Evolutionary conservation across 2,888 invertebrate genomes (phyloP), one percentile per base, ranked within the genome.

Genomic region (Diarsia rubi): DNA sequence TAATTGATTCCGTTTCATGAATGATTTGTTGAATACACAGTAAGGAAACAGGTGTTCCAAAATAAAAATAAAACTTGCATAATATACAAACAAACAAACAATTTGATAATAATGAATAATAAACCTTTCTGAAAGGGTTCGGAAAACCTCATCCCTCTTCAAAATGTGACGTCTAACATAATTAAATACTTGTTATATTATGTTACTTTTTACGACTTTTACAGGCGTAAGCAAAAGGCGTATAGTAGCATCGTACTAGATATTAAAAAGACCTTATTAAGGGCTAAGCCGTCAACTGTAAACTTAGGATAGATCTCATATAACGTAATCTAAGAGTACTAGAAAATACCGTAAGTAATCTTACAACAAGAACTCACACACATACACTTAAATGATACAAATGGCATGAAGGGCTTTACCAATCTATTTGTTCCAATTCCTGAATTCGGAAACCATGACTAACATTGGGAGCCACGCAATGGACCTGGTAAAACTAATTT

Each of bases 71-170:
- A 24, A 42, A 31, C 47, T 71, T 64, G 21, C 31, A 31, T 14
- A 52, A 12, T 44, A 69, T 19, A 57, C 37, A 68, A 2, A 69
- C 31, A 47, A 3, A 69, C 57, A 69, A 69, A 69, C 45, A 69
- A 24, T 79, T 76, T 79, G 42, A 44, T 69, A 66, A 62, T 57
- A 69, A 75, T 75, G 45, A 75, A 81, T 59, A 81, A 75, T 75
- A 81, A 76, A 81, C 76, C 57, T 49, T 37, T 49, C 19, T 16
- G 60, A 81, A 69, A 69, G 64, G 76, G 76, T 76, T 66, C 42
- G 68, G 44, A 27, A 49, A 62, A 81, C 37, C 69, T 49, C 65
- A 69, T 75, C 81, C 76, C 76, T 79, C 76, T 79, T 79, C 77
- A 69, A 66, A 79, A 69, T 69, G 44, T 65, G 82, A 79, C 65